A percentile compares a stretch with the other conserved stretches of the same genome.
Evolutionary conservation across 2,797 vertebrate species (phyloP).

Genomic region (Sparus aurata): DNA sequence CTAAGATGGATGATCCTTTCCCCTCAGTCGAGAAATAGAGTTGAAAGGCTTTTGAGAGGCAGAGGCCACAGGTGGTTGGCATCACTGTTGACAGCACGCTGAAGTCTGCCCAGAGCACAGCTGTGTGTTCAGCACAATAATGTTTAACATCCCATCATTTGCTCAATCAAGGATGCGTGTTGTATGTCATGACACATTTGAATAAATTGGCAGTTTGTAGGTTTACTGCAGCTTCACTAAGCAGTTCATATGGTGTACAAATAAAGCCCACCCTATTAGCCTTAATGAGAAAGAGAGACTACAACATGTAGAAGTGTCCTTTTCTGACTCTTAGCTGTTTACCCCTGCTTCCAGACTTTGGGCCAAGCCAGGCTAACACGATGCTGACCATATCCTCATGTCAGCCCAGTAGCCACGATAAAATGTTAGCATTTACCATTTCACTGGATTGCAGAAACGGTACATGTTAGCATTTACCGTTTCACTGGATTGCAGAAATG

Average conservation of each 20-base stretch:
- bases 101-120: conserved; percentile 43
- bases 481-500: no score
- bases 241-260: not conserved
- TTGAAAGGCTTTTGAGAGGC: conserved; percentile 66
- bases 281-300: not conserved
- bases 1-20: conserved; percentile 72
- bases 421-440: no score
- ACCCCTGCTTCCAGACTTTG: not conserved
- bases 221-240: not conserved
- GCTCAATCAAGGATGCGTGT: conserved; percentile 8
- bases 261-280: not conserved
- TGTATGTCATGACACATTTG: not conserved
- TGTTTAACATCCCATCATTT: conserved; percentile 36
- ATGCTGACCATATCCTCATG: not conserved
- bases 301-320: not conserved
- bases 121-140: conserved; percentile 38
- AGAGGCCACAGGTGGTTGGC: conserved; percentile 68
- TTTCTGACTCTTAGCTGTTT: no score
- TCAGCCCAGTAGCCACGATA: no score
- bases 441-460: no score
- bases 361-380: not conserved
- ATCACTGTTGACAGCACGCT: conserved; percentile 47
- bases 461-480: no score
- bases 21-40: conserved; percentile 52
- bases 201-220: conserved; percentile 14